Evolutionary conservation across 2,797 vertebrate species (phyloP).

Genomic region (Melanotaenia nigrans): DNA sequence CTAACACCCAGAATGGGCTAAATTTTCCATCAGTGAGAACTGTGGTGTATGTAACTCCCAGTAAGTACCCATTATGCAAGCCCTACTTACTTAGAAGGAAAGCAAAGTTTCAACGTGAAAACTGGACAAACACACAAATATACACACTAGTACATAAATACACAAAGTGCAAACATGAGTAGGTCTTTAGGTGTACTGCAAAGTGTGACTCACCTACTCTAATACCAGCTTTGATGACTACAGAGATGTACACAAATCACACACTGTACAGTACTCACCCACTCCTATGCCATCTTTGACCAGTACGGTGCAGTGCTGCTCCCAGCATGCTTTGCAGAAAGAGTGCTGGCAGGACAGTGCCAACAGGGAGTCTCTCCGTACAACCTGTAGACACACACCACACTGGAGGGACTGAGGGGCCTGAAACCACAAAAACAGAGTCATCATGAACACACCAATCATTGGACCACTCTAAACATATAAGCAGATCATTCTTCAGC

Average conservation of each 20-base stretch:
- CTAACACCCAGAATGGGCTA: neutral
- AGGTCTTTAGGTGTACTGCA: slow-evolving; percentile 16
- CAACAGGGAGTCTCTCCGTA: slow-evolving; percentile 93
- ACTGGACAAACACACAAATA: slow-evolving; percentile 1
- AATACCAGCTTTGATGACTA: slow-evolving; percentile 36
- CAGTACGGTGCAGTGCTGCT: slow-evolving; percentile 97
- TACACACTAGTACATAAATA: slow-evolving; percentile 16
- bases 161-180: slow-evolving; percentile 9
- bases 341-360: slow-evolving; percentile 96
- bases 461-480: neutral
- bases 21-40: slow-evolving; percentile 4
- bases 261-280: slow-evolving; percentile 83
- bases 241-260: slow-evolving; percentile 5
- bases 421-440: slow-evolving; percentile 67
- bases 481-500: neutral
- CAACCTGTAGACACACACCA: slow-evolving; percentile 97
- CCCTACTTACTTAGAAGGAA: slow-evolving; percentile 1
- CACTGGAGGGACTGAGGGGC: slow-evolving; percentile 93
- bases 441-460: slow-evolving; percentile 2
- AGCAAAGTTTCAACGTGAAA: neutral
- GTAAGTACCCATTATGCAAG: neutral
- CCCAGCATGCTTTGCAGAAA: slow-evolving; percentile 99
- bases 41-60: neutral
- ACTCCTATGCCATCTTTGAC: slow-evolving; percentile 98
- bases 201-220: slow-evolving; percentile 37